phyloP scores from a whole-genome alignment of 2,888 invertebrate genomes.

The Epicampocera succincta region DNA sequence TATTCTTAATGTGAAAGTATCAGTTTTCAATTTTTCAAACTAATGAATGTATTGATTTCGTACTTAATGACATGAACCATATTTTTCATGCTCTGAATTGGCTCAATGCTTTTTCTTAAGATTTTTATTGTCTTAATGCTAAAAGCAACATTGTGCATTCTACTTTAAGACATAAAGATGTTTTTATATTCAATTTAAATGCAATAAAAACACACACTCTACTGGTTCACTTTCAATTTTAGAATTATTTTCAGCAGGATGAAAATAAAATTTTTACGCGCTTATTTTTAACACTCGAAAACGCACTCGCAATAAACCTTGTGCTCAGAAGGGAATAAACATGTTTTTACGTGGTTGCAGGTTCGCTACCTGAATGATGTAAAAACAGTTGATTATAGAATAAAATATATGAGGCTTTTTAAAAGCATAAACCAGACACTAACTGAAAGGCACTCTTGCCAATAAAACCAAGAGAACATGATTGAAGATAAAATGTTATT shows the following conservation, averaged over 20 bases:
- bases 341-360: constrained; percentile 19
- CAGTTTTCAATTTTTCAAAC: too few relatives aligned
- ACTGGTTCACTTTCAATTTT: too few relatives aligned
- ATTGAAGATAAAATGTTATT: constrained; percentile 55
- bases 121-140: too few relatives aligned
- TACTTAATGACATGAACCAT: too few relatives aligned
- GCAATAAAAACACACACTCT: constrained; percentile 10
- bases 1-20: too few relatives aligned
- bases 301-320: constrained; percentile 10
- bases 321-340: constrained; percentile 11
- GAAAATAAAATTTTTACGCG: constrained; percentile 36
- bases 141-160: neutral
- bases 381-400: constrained; percentile 60
- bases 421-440: constrained; percentile 22
- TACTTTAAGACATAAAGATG: constrained; percentile 47
- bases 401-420: constrained; percentile 49
- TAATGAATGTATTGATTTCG: too few relatives aligned
- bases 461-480: constrained; percentile 5
- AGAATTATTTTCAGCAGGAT: constrained; percentile 11
- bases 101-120: too few relatives aligned
- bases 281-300: constrained; percentile 21
- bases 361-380: constrained; percentile 2
- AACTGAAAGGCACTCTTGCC: neutral
- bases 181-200: constrained; percentile 14
- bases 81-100: too few relatives aligned